Evolutionary conservation across 2,113 vertebrate genomes (phyloP).

Genomic region (Ochotona curzoniae): DNA sequence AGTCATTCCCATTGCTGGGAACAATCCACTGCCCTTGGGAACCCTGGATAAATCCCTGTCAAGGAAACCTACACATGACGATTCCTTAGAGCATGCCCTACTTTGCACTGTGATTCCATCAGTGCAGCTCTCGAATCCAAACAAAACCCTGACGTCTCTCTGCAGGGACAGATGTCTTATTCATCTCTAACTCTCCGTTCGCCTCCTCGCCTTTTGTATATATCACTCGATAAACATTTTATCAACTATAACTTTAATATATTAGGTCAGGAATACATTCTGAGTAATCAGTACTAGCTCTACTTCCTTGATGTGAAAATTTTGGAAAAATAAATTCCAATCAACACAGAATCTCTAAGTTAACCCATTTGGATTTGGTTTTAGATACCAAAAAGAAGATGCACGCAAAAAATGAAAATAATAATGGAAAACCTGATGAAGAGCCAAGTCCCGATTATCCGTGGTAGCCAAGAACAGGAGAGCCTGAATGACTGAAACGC

Average conservation of each 20-base stretch:
- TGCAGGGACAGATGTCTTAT: not conserved
- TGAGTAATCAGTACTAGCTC: not conserved
- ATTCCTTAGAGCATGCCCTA: not conserved
- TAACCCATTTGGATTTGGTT: not conserved
- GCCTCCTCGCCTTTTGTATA: not conserved
- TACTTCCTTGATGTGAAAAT: conserved; percentile 21
- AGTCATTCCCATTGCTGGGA: not conserved
- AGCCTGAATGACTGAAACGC: not conserved
- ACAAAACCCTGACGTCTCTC: not conserved
- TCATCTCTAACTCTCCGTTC: not conserved
- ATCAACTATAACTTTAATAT: conserved; percentile 5
- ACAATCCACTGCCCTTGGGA: not conserved
- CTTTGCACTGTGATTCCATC: not conserved
- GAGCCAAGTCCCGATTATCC: not conserved
- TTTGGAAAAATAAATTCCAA: conserved; percentile 12
- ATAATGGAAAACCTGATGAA: not conserved
- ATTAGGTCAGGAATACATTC: not conserved
- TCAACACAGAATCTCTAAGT: conserved; percentile 13
- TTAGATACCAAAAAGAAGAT: conserved; percentile 13
- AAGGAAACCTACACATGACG: not conserved
- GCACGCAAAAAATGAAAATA: conserved; percentile 21
- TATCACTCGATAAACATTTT: not conserved
- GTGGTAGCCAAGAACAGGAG: not conserved
- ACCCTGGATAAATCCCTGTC: not conserved
- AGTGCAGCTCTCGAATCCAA: not conserved